Evolutionary conservation across 2,797 vertebrate species (phyloP).

Genomic region (Pampus argenteus): DNA sequence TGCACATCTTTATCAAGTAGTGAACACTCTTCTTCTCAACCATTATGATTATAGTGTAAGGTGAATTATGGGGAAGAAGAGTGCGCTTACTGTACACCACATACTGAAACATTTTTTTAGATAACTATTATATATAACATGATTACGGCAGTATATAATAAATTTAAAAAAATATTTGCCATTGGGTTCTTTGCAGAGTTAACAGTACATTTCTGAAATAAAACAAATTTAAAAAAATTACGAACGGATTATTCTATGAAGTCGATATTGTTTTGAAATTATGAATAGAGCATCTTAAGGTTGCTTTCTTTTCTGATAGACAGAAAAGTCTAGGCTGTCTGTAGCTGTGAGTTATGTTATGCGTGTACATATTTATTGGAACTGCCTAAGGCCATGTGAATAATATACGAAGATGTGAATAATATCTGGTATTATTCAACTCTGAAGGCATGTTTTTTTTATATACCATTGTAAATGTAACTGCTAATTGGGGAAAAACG

Average conservation of each 20-base stretch:
- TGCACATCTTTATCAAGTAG: too few species aligned
- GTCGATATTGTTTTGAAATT: constrained; percentile 15
- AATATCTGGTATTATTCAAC: constrained; percentile 24
- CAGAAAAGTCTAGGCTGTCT: not conserved
- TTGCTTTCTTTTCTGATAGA: constrained; percentile 5
- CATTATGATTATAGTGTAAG: not conserved
- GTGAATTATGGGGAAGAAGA: not conserved
- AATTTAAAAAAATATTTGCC: not conserved
- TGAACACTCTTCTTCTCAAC: too few species aligned
- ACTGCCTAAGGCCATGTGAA: constrained; percentile 18
- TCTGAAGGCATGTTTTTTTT: constrained; percentile 14
- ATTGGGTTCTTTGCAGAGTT: constrained; percentile 2
- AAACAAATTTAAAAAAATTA: constrained; percentile 5
- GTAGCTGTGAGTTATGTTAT: constrained; percentile 14
- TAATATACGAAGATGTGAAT: constrained; percentile 35
- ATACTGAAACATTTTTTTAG: not conserved
- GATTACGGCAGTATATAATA: not conserved
- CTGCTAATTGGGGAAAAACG: constrained; percentile 29
- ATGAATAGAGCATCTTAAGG: constrained; percentile 1
- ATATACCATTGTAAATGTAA: constrained; percentile 1
- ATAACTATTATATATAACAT: not conserved
- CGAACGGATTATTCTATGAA: not conserved
- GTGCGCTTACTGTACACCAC: not conserved
- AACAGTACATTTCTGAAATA: not conserved
- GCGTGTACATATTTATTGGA: constrained; percentile 24